Conservation (phyloP, 1,140 invertebrate species). For the Eriocheir sinensis region DNA sequence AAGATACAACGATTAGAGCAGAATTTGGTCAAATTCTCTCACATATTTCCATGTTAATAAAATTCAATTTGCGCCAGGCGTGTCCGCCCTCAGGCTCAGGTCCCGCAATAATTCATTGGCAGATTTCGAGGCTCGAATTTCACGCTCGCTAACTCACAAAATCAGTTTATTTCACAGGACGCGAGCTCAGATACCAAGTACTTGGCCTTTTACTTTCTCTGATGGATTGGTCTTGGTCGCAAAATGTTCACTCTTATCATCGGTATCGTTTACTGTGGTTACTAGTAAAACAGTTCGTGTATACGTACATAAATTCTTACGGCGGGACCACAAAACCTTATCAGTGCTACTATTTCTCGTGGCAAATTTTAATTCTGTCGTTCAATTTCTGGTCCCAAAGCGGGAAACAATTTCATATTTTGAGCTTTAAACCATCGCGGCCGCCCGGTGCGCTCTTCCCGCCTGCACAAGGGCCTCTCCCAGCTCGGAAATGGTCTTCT, state of each 20-base stretch:
- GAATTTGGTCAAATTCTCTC: constrained; percentile 16
- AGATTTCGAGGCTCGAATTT: constrained; percentile 24
- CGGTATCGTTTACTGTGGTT: no score
- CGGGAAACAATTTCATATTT: neutral
- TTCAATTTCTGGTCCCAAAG: no score
- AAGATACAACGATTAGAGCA: constrained; percentile 16
- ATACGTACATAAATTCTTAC: no score
- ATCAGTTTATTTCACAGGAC: constrained; percentile 12
- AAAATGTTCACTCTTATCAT: neutral
- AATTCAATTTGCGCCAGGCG: constrained; percentile 14
- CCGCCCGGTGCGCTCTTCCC: neutral
- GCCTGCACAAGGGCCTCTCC: neutral
- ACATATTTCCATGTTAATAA: constrained; percentile 26
- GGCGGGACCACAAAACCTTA: no score
- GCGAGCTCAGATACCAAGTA: constrained; percentile 3
- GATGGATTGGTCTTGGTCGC: neutral
- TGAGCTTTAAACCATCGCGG: no score
- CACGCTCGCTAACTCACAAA: constrained; percentile 14
- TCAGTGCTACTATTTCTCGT: no score
- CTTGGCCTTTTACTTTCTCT: constrained; percentile 1
- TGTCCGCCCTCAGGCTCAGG: neutral
- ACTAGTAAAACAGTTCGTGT: no score
- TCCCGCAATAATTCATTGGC: constrained; percentile 23
- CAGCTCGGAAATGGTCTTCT: neutral
- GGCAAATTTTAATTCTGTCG: no score